phyloP scores from a whole-genome alignment of 2,888 invertebrate genomes.

The Zele albiditarsus region DNA sequence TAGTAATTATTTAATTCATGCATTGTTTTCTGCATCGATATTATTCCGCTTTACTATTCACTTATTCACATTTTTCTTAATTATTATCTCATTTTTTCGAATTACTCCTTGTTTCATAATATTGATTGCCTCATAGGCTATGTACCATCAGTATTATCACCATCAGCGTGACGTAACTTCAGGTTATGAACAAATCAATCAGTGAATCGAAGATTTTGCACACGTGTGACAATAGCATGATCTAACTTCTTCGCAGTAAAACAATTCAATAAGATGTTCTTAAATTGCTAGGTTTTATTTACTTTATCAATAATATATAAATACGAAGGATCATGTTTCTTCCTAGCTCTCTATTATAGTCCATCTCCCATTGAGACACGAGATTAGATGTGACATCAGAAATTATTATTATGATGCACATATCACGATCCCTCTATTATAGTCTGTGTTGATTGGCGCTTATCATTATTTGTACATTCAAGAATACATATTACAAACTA shows the following conservation, averaged over 20 bases:
- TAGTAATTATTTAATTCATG: no score
- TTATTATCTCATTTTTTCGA: no score
- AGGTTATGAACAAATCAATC: no score
- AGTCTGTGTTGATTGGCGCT: neutral
- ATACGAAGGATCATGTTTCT: neutral
- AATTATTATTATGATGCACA: conserved; percentile 16
- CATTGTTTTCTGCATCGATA: no score
- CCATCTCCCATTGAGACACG: neutral
- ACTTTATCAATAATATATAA: neutral
- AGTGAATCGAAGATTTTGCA: no score
- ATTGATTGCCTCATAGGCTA: no score
- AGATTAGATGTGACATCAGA: neutral
- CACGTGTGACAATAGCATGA: neutral
- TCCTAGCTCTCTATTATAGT: neutral
- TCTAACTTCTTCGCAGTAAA: neutral
- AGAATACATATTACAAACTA: conserved; percentile 15
- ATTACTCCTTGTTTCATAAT: no score
- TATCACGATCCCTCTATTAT: conserved; percentile 12
- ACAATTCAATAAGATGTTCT: neutral
- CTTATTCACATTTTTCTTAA: no score
- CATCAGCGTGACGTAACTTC: no score
- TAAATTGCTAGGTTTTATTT: neutral
- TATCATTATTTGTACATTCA: neutral
- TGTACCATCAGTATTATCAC: no score
- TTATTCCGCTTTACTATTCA: no score